These are phyloP conservation scores for Heterodera carotae DNA, from an alignment of 1,140 invertebrate species.

Conservation along the genomic window DNA sequence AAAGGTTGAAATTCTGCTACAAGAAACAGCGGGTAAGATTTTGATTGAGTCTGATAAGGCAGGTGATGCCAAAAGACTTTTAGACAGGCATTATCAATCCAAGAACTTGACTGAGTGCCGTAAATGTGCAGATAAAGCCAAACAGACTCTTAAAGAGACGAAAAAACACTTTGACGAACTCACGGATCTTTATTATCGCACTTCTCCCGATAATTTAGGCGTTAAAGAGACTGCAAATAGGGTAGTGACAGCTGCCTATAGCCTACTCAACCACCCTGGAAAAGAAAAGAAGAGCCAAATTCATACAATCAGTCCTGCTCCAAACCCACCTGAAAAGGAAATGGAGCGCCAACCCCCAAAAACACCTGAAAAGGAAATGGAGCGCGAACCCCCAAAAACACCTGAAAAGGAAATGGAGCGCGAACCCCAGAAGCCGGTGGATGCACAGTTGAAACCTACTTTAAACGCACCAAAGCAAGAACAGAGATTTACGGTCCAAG, in stretches of 20 bases:
- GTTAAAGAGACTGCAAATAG: not conserved
- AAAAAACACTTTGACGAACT: not conserved
- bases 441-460: too few relatives aligned
- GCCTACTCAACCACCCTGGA: too few relatives aligned
- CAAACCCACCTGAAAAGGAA: not conserved
- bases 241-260: not conserved
- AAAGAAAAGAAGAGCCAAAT: not conserved
- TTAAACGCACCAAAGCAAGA: too few relatives aligned
- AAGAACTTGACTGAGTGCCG: not conserved
- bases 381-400: not conserved
- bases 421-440: too few relatives aligned
- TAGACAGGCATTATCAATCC: not conserved
- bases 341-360: not conserved
- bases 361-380: not conserved
- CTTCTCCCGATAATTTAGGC: not conserved
- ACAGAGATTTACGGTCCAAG: too few relatives aligned
- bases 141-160: not conserved
- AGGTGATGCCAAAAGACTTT: not conserved
- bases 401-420: not conserved
- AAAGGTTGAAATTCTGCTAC: not conserved
- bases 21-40: not conserved
- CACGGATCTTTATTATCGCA: not conserved
- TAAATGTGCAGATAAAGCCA: not conserved
- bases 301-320: not conserved
- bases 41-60: not conserved